These are phyloP conservation scores for Glossophaga mutica DNA, from an alignment of 2,797 vertebrate species.

Conservation along the genomic window DNA sequence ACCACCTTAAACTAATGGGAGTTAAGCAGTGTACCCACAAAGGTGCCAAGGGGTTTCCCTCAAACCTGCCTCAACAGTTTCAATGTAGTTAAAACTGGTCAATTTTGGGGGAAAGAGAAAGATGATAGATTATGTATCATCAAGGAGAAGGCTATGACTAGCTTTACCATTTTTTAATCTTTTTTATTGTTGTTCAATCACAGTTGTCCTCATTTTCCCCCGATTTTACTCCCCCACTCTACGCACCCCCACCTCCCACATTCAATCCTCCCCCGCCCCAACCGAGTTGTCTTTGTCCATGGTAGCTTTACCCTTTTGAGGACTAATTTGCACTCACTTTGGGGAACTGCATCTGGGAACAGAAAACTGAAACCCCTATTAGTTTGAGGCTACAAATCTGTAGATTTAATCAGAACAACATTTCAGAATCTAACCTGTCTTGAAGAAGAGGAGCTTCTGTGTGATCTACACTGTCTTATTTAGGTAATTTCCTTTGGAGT, in stretches of 20 bases:
- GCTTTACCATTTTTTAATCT: not conserved
- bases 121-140: not conserved
- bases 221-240: too few relatives aligned
- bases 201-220: too few relatives aligned
- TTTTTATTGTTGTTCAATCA: too few relatives aligned
- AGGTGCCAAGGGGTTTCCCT: not conserved
- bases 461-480: not conserved
- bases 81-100: not conserved
- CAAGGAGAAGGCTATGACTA: not conserved
- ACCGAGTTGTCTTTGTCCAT: too few relatives aligned
- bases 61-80: not conserved
- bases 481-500: slow-evolving; percentile 3
- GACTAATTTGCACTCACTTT: not conserved
- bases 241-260: too few relatives aligned
- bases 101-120: not conserved
- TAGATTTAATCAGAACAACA: slow-evolving; percentile 22
- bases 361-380: not conserved
- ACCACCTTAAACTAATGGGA: not conserved
- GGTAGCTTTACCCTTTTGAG: not conserved
- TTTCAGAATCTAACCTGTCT: not conserved
- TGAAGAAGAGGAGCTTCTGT: not conserved
- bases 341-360: not conserved
- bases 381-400: not conserved
- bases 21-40: not conserved
- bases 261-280: too few relatives aligned